Evolutionary conservation across 1,140 invertebrate genomes (phyloP), one percentile per base, ranked within the genome.

Genomic region (Bombus huntii): DNA sequence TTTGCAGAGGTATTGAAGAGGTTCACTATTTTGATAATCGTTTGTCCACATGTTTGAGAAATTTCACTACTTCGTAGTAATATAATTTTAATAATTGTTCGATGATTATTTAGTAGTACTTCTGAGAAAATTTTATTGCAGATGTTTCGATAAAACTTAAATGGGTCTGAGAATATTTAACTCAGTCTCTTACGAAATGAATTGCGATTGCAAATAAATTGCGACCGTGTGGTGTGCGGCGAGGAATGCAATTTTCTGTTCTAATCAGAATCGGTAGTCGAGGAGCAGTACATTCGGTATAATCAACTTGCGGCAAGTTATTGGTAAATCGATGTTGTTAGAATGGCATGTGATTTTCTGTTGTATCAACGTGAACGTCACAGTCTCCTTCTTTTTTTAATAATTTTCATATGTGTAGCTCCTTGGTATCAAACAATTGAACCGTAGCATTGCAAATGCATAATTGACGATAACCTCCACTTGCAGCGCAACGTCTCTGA

Each of bases 381-480:
- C 34, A 62, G 31, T 28, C 44, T 25, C 28, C 10, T 15, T 15
- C 39, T 5, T n/a, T 28, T 59, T 59, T 62, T 77, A 31, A 42
- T 22, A 6, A 28, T 76, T 37, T 15, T 18, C 47, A 65, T 65
- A 18, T 42, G 25, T 28, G 57, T 28, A 22, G 15, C 18, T 65
- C 42, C 18, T 65, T 12, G 3, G 37, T 78, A 78, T 78, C 57
- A 18, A 42, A 42, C 37, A 78, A 31, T 9, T 42, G 75, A 65
- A 78, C 59, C 57, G n/a, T 5, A 28, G 39, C 57, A 22, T 31
- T 65, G 15, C 59, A 65, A 77, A 65, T 31, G 62, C 75, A 42
- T 78, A 78, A 65, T 78, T 78, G n/a, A 28, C 59, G 75, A 78
- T 78, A 78, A 65, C 75, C 37, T n/a, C 22, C 12, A 12, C 37